A percentile compares a stretch with the other conserved stretches of the same genome.
phyloP scores from a whole-genome alignment of 2,797 vertebrate genomes.

The Philypnodon macrostomus region DNA sequence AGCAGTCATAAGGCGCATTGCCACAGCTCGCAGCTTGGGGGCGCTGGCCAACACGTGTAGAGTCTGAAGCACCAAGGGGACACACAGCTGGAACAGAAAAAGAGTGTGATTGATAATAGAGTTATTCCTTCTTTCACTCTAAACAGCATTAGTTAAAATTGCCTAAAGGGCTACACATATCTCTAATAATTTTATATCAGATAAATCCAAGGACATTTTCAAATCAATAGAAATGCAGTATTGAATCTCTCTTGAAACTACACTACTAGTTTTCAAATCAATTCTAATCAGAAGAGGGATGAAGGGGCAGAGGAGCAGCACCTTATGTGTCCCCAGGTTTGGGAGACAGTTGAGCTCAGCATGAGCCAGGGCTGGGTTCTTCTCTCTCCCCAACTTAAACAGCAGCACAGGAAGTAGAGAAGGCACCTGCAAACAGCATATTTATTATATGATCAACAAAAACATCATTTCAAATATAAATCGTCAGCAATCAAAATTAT shows the following conservation, averaged over 20 bases:
- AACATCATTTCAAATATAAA: too few species aligned
- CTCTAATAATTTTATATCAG: too few species aligned
- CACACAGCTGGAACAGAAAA: constrained; percentile 82
- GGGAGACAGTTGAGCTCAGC: constrained; percentile 87
- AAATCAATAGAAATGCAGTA: too few species aligned
- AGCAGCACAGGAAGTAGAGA: constrained; percentile 86
- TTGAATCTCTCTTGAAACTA: too few species aligned
- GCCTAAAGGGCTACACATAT: too few species aligned
- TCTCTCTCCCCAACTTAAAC: constrained; percentile 84
- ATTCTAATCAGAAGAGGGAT: too few species aligned
- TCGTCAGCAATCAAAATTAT: too few species aligned
- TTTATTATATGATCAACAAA: background rate
- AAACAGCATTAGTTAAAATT: too few species aligned
- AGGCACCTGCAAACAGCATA: constrained; percentile 78
- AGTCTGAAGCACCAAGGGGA: constrained; percentile 85
- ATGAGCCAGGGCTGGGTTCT: constrained; percentile 76
- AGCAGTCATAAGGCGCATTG: constrained; percentile 84
- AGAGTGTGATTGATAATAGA: background rate
- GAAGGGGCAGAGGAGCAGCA: constrained; percentile 39
- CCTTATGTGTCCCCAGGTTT: constrained; percentile 89
- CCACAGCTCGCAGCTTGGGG: constrained; percentile 82
- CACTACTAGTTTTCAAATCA: too few species aligned
- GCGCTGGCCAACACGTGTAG: constrained; percentile 81
- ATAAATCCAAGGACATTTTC: too few species aligned
- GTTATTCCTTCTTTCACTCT: too few species aligned